Percentiles rank a stretch among this genome's conserved stretches.
These are phyloP conservation scores for Melanostoma mellinum DNA, from an alignment of 2,888 invertebrate genomes.

Conservation along the genomic window DNA sequence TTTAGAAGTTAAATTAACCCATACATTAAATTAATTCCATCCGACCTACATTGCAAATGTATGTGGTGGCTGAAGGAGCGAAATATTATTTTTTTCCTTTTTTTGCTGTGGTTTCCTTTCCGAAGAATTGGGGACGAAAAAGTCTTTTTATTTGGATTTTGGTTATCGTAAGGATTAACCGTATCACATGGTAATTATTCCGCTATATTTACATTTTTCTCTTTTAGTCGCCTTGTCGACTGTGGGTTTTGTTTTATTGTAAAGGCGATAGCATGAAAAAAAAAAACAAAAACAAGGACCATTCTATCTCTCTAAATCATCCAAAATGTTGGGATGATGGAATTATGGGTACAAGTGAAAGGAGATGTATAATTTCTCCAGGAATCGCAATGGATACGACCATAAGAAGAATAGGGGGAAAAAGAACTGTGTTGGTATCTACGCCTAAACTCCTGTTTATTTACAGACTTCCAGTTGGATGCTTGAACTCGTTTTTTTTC, in stretches of 20 bases:
- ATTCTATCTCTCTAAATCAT: no score
- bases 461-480: slow-evolving; percentile 24
- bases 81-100: slow-evolving; percentile 30
- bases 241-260: neutral
- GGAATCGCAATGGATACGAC: neutral
- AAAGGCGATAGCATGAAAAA: neutral
- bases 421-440: slow-evolving; percentile 13
- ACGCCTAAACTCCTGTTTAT: slow-evolving; percentile 13
- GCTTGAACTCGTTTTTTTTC: slow-evolving; percentile 5
- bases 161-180: slow-evolving; percentile 4
- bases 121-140: neutral
- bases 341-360: no score
- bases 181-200: slow-evolving; percentile 28
- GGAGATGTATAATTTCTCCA: no score
- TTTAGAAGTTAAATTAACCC: slow-evolving; percentile 43
- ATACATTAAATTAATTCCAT: slow-evolving; percentile 47
- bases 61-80: neutral
- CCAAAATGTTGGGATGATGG: no score
- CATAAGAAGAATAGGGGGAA: neutral
- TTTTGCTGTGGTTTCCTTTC: neutral
- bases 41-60: slow-evolving; percentile 18
- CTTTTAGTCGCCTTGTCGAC: no score
- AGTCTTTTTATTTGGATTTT: neutral
- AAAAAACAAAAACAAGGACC: neutral
- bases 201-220: neutral